Percentiles rank a stretch among this genome's conserved stretches.
Evolutionary conservation across 92 coral and sea anemone genomes (phyloP).

Genomic region (Metridium senile): DNA sequence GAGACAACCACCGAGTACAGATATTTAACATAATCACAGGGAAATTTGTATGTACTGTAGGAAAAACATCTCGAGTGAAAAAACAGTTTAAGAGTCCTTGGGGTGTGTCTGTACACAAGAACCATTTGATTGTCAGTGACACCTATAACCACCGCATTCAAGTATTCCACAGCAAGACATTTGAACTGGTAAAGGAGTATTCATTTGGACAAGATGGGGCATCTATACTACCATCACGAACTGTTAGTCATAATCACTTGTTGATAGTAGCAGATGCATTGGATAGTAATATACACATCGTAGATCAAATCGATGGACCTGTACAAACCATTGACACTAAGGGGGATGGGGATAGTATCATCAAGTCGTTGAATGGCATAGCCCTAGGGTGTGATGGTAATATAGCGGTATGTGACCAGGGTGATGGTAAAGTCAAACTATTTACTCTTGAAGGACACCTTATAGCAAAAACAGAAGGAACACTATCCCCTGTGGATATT

Average conservation of each 20-base stretch:
- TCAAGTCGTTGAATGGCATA: slow-evolving; percentile 10
- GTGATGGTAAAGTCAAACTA: neutral
- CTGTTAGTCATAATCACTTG: neutral
- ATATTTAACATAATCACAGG: neutral
- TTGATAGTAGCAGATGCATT: slow-evolving; percentile 9
- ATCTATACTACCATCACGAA: neutral
- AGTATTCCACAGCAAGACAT: neutral
- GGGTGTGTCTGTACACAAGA: slow-evolving; percentile 10
- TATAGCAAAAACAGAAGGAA: neutral
- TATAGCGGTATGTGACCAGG: slow-evolving; percentile 11
- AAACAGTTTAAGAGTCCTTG: slow-evolving; percentile 11
- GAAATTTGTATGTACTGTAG: neutral
- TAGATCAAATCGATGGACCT: slow-evolving; percentile 11
- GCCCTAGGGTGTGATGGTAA: neutral
- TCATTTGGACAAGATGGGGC: neutral
- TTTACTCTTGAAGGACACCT: slow-evolving; percentile 3
- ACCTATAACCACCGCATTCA: neutral
- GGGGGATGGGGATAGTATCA: slow-evolving; percentile 7
- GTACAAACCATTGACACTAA: neutral
- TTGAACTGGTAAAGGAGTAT: neutral
- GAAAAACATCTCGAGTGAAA: neutral
- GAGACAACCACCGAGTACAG: slow-evolving; percentile 13
- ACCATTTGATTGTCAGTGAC: neutral
- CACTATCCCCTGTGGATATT: neutral
- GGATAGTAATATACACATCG: neutral